phyloP scores from a whole-genome alignment of 1,140 invertebrate species.

The Hestina assimilis region DNA sequence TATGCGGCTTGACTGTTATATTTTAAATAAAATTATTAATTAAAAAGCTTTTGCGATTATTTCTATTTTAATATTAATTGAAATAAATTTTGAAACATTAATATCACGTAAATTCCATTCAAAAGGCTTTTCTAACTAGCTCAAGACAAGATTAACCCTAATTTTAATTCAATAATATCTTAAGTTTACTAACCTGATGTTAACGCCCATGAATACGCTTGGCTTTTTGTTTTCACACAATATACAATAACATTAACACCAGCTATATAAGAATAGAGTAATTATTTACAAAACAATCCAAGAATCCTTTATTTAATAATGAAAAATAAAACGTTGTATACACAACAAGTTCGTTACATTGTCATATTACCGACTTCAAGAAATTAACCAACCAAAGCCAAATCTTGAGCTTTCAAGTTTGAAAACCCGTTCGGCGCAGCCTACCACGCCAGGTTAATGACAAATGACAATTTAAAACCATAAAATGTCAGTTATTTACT shows the following conservation, averaged over 20 bases:
- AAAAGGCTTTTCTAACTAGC: not conserved
- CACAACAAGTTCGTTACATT: constrained; percentile 54
- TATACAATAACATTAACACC: constrained; percentile 29
- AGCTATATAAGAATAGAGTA: constrained; percentile 6
- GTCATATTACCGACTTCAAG: constrained; percentile 58
- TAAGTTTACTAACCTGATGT: constrained; percentile 63
- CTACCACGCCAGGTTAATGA: constrained; percentile 66
- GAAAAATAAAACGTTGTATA: constrained; percentile 44
- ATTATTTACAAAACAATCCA: not conserved
- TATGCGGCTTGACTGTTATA: not conserved
- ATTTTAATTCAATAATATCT: constrained; percentile 68
- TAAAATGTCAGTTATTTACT: not conserved
- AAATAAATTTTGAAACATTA: not conserved
- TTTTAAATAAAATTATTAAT: too few relatives aligned
- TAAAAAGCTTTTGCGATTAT: too few relatives aligned
- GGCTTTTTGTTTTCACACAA: constrained; percentile 39
- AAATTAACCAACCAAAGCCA: constrained; percentile 42
- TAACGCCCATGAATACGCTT: constrained; percentile 68
- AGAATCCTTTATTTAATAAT: constrained; percentile 6
- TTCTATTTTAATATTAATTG: not conserved
- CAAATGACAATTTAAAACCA: constrained; percentile 14
- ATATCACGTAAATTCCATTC: not conserved
- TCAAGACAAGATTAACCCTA: constrained; percentile 45
- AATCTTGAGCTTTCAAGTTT: not conserved
- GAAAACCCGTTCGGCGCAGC: constrained; percentile 51